Base-by-base conservation (phyloP, 2,113 vertebrate species). In the Cranoglanis bouderius region DNA sequence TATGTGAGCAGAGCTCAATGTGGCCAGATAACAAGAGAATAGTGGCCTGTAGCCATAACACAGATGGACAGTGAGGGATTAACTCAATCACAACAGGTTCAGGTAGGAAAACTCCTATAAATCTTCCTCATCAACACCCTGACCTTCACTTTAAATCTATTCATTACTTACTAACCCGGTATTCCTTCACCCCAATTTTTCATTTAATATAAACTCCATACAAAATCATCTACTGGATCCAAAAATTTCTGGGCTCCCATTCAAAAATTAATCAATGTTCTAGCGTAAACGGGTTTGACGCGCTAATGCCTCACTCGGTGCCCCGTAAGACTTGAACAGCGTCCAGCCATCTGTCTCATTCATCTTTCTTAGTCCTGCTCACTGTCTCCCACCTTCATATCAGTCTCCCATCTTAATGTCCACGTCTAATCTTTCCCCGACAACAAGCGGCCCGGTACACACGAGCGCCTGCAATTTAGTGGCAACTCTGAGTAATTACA, bases 401-500 rank as follows among this genome's bases (percentile, higher is more conserved):
- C 85, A 29, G 70, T 77, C 59, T 85, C 83, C 13, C 46, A 75
- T 46, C 83, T 55, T 90, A 89, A 91, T 89, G 88, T 85, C 91
- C 89, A 88, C 57, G 87, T 90, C 87, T 88, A 90, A 91, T 90
- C 84, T 74, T 85, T 88, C 77, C 81, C 65, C 5, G 24, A 86
- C 67, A 84, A 88, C 84, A 89, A 89, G 82, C n/a, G 14, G 84
- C 65, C 84, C 38, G 82, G 88, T 90, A 87, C 87, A 89, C 91
- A 92, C 85, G 84, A 90, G 78, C 72, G 67, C 80, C 78, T 81
- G 89, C 87, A 90, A 91, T 91, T 90, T 90, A 91, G 91, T 29
- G 85, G 85, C 87, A 88, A 89, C 85, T 75, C 85, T 32, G 82
- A 88, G 87, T 92, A 88, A 92, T 91, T 92, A 91, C 89, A 89